Evolutionary conservation across 2,113 vertebrate genomes (phyloP).

Genomic region (Macquaria ambigua): DNA sequence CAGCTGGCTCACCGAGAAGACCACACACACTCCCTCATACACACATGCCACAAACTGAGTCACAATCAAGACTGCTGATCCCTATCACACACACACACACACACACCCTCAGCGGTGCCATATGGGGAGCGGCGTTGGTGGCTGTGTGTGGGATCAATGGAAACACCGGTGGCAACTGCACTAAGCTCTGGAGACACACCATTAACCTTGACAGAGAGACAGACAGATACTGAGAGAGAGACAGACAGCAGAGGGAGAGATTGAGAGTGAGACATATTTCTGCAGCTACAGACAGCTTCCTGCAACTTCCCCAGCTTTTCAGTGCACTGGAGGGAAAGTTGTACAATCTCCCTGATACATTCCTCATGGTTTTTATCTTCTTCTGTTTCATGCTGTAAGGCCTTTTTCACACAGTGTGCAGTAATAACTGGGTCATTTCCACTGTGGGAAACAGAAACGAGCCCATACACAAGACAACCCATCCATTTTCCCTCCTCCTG

Average conservation of each 20-base stretch:
- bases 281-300: conserved; percentile 2
- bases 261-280: conserved; percentile 1
- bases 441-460: conserved; percentile 80
- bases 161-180: conserved; percentile 60
- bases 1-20: conserved; percentile 71
- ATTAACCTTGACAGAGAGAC: conserved; percentile 68
- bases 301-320: background rate
- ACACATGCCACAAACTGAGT: conserved; percentile 60
- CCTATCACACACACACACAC: conserved; percentile 46
- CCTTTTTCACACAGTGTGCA: conserved; percentile 42
- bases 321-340: conserved; percentile 5
- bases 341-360: conserved; percentile 18
- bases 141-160: conserved; percentile 70
- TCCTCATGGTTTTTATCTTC: conserved; percentile 45
- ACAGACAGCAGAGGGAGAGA: conserved; percentile 3
- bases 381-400: conserved; percentile 33
- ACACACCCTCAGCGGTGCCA: conserved; percentile 57
- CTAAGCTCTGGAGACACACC: conserved; percentile 53
- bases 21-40: conserved; percentile 68
- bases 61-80: conserved; percentile 73
- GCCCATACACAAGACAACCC: conserved; percentile 68
- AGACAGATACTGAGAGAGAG: conserved; percentile 12
- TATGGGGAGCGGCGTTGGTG: conserved; percentile 64
- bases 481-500: conserved; percentile 81
- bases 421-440: conserved; percentile 77